These are phyloP conservation scores for Pediacus dermestoides DNA, from an alignment of 2,888 invertebrate species.

Conservation along the genomic window DNA sequence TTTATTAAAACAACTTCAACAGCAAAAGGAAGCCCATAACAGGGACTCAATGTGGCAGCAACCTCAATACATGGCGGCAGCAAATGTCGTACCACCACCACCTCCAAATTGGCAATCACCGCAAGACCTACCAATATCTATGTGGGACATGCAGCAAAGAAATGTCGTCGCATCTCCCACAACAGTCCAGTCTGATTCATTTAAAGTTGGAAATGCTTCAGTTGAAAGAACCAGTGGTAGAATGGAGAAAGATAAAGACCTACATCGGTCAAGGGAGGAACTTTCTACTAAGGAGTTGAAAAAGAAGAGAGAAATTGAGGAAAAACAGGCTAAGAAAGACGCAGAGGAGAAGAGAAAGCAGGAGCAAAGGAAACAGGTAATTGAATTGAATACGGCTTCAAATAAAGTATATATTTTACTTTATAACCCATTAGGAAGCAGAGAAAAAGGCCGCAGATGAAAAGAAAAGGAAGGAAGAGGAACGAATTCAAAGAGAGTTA, in stretches of 20 bases:
- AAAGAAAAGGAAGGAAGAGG: slow-evolving; percentile 54
- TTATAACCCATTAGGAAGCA: slow-evolving; percentile 45
- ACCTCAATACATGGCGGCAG: neutral
- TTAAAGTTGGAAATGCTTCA: slow-evolving; percentile 25
- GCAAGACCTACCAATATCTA: slow-evolving; percentile 37
- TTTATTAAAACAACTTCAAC: slow-evolving; percentile 52
- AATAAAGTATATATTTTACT: slow-evolving; percentile 12
- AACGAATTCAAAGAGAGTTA: slow-evolving; percentile 53
- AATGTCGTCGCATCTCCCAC: slow-evolving; percentile 11
- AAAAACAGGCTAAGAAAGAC: slow-evolving; percentile 51
- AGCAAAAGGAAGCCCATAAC: slow-evolving; percentile 37
- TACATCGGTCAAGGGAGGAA: slow-evolving; percentile 38
- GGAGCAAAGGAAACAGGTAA: slow-evolving; percentile 49
- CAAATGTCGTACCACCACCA: slow-evolving; percentile 23
- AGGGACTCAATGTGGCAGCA: slow-evolving; percentile 44
- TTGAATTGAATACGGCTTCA: slow-evolving; percentile 1
- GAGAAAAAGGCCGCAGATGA: slow-evolving; percentile 54
- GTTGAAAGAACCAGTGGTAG: slow-evolving; percentile 18
- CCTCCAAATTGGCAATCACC: slow-evolving; percentile 31
- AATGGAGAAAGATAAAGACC: too few relatives aligned
- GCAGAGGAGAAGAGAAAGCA: slow-evolving; percentile 53
- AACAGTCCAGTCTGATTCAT: slow-evolving; percentile 16
- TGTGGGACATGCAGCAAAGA: slow-evolving; percentile 42
- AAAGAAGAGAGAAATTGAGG: slow-evolving; percentile 51
- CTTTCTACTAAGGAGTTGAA: slow-evolving; percentile 51